phyloP scores from a whole-genome alignment of 1,140 invertebrate species.

The Metopolophium dirhodum region DNA sequence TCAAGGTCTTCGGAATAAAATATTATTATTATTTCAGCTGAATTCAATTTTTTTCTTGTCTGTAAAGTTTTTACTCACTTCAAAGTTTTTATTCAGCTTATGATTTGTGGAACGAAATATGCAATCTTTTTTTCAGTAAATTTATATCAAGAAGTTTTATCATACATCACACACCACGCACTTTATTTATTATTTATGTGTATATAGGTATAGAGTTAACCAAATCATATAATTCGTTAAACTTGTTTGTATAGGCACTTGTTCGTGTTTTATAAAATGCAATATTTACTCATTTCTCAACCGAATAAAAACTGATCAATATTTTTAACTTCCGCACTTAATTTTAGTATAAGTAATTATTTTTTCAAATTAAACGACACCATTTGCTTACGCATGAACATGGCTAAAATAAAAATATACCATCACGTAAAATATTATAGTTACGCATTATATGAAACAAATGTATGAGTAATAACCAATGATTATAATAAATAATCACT shows the following conservation, averaged over 20 bases:
- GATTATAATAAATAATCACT: neutral
- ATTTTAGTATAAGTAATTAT: slow-evolving; percentile 6
- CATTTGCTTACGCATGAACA: neutral
- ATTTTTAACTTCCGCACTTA: neutral
- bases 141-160: neutral
- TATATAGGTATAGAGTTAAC: neutral
- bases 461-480: neutral
- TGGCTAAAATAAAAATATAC: neutral
- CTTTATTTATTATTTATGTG: neutral
- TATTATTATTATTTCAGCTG: neutral
- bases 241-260: neutral
- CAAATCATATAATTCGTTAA: neutral
- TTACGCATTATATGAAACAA: neutral
- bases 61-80: neutral
- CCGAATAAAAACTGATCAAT: neutral
- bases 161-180: neutral
- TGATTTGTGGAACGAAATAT: neutral
- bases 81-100: neutral
- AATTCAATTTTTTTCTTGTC: slow-evolving; percentile 15
- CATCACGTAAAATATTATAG: neutral
- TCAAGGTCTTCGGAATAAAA: neutral
- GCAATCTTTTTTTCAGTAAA: neutral
- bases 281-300: neutral
- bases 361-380: neutral
- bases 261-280: neutral